These are phyloP conservation scores for Eristalinus aeneus DNA, from an alignment of 2,888 invertebrate species.

Conservation along the genomic window DNA sequence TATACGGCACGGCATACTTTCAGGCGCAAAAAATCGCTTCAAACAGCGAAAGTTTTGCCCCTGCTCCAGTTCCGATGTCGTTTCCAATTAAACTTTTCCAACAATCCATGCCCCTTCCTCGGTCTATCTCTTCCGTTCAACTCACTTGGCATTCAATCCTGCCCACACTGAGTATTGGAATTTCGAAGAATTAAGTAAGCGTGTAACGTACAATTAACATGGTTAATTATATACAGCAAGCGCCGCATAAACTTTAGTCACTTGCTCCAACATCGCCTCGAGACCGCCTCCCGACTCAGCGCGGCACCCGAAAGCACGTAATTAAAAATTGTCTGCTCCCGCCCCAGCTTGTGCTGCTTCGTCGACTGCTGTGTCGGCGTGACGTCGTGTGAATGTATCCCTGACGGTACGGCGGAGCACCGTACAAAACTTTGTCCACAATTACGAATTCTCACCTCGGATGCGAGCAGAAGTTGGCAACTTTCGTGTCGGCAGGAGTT, in stretches of 20 bases:
- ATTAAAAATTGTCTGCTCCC: constrained; percentile 47
- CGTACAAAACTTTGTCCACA: constrained; percentile 58
- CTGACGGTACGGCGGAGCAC: neutral
- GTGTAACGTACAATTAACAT: constrained; percentile 68
- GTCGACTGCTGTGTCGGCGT: neutral
- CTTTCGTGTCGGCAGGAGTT: constrained; percentile 12
- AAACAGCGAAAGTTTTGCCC: too few species aligned
- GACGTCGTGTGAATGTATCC: neutral
- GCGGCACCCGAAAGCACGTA: constrained; percentile 7
- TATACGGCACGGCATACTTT: neutral
- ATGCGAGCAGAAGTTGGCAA: constrained; percentile 31
- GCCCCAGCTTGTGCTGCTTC: constrained; percentile 11
- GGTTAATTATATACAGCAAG: constrained; percentile 64
- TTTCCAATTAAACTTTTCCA: constrained; percentile 25
- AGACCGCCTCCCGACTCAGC: neutral
- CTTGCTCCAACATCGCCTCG: constrained; percentile 35
- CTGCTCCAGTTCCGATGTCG: neutral
- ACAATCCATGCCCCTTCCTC: neutral
- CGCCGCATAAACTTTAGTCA: constrained; percentile 58
- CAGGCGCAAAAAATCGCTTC: neutral
- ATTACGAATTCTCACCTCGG: constrained; percentile 59
- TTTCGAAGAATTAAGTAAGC: constrained; percentile 60
- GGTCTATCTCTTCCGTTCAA: neutral
- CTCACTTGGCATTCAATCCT: constrained; percentile 18
- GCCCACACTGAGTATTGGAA: constrained; percentile 22